Conservation (phyloP, 2,888 invertebrate genomes). For the Agrilus cyanescens region DNA sequence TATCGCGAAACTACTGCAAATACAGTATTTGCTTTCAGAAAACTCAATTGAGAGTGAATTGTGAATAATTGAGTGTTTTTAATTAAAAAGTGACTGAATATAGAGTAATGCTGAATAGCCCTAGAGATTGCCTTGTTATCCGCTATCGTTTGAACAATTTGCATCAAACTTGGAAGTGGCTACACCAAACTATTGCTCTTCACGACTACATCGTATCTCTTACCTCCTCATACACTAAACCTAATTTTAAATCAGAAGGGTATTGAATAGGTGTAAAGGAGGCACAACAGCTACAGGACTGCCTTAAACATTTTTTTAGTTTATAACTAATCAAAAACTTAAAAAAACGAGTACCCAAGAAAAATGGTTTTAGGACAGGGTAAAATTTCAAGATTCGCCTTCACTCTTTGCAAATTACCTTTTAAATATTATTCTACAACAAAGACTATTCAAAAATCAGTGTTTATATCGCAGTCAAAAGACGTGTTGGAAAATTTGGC, state of each 20-base stretch:
- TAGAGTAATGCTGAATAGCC: constrained; percentile 46
- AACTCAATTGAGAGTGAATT: no score
- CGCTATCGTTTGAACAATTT: constrained; percentile 78
- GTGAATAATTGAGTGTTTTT: constrained; percentile 36
- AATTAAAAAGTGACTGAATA: constrained; percentile 28
- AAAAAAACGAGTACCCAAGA: not conserved
- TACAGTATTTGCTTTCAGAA: no score
- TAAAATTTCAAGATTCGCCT: no score
- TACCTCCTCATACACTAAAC: constrained; percentile 61
- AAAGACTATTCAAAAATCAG: constrained; percentile 62
- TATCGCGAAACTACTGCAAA: no score
- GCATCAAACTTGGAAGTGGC: constrained; percentile 92
- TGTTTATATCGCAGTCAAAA: constrained; percentile 83
- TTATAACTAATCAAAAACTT: not conserved
- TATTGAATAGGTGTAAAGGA: constrained; percentile 9
- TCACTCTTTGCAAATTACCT: no score
- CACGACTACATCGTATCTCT: constrained; percentile 80
- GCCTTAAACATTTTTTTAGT: constrained; percentile 3
- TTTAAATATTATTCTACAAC: not conserved
- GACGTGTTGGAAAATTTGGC: constrained; percentile 91
- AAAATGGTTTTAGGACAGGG: no score
- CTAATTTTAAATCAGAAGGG: constrained; percentile 14
- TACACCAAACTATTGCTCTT: constrained; percentile 79
- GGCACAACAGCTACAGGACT: constrained; percentile 18
- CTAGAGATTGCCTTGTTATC: constrained; percentile 76